Evolutionary conservation across 2,888 invertebrate genomes (phyloP).

Genomic region (Lithodes maja): DNA sequence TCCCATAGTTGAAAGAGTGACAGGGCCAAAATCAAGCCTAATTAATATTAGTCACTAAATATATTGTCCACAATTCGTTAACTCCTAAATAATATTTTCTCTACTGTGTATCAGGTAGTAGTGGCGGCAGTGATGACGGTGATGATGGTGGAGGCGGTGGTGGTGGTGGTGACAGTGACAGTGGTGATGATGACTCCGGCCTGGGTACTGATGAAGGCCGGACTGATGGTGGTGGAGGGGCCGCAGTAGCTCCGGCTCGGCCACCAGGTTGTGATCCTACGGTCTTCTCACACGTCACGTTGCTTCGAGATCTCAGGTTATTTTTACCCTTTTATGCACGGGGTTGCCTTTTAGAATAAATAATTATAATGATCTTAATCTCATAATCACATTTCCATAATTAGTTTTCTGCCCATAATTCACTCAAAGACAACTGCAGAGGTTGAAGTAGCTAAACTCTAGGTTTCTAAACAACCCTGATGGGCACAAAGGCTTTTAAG

Average conservation of each 20-base stretch:
- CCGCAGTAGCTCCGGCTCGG: neutral
- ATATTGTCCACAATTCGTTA: too few relatives aligned
- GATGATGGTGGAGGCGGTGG: constrained; percentile 17
- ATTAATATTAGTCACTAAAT: too few relatives aligned
- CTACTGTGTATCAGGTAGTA: neutral
- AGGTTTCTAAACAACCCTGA: too few relatives aligned
- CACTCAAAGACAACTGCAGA: too few relatives aligned
- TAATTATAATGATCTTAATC: too few relatives aligned
- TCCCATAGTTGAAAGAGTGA: too few relatives aligned
- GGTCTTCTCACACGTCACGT: constrained; percentile 49
- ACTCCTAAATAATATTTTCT: neutral
- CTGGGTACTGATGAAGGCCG: constrained; percentile 55
- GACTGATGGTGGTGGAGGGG: constrained; percentile 38
- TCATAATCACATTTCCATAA: too few relatives aligned
- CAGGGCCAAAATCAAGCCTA: too few relatives aligned
- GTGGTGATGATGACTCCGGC: constrained; percentile 55
- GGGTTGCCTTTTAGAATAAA: too few relatives aligned
- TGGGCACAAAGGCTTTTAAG: too few relatives aligned
- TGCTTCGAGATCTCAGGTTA: constrained; percentile 47
- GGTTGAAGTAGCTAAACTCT: too few relatives aligned
- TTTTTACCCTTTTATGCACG: neutral
- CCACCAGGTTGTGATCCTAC: constrained; percentile 57
- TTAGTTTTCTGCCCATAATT: too few relatives aligned
- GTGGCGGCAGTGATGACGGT: neutral
- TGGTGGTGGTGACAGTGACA: constrained; percentile 22